phyloP scores from a whole-genome alignment of 2,888 invertebrate genomes.

The Standfussiana lucernea region DNA sequence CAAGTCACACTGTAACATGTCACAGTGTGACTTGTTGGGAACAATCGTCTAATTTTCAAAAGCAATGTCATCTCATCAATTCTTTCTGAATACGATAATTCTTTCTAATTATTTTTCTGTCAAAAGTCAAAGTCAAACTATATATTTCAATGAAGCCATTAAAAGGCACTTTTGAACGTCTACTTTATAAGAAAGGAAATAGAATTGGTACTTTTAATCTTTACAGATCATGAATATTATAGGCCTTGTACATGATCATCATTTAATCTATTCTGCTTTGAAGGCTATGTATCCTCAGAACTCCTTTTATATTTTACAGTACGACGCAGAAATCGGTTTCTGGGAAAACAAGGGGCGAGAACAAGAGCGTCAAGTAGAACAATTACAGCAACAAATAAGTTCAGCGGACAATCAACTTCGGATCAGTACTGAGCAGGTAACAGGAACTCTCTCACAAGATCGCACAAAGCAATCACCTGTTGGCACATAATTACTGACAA shows the following conservation, averaged over 20 bases:
- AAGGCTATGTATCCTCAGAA: not conserved
- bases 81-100: no score
- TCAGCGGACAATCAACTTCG: conserved; percentile 95
- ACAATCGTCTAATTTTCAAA: no score
- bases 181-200: no score
- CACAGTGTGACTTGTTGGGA: no score
- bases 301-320: conserved; percentile 87
- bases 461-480: conserved; percentile 36
- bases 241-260: not conserved
- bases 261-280: not conserved
- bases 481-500: conserved; percentile 38
- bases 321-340: conserved; percentile 97
- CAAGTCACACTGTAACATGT: no score
- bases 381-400: conserved; percentile 95
- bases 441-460: conserved; percentile 49
- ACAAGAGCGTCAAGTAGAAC: conserved; percentile 96
- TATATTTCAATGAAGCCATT: no score
- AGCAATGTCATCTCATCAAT: no score
- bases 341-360: conserved; percentile 97
- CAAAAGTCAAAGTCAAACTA: no score
- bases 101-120: no score
- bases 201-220: not conserved
- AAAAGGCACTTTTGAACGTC: no score
- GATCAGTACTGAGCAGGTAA: conserved; percentile 95
- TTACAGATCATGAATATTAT: not conserved